Conservation (phyloP, 2,113 vertebrate species). For the Pelodiscus sinensis region DNA sequence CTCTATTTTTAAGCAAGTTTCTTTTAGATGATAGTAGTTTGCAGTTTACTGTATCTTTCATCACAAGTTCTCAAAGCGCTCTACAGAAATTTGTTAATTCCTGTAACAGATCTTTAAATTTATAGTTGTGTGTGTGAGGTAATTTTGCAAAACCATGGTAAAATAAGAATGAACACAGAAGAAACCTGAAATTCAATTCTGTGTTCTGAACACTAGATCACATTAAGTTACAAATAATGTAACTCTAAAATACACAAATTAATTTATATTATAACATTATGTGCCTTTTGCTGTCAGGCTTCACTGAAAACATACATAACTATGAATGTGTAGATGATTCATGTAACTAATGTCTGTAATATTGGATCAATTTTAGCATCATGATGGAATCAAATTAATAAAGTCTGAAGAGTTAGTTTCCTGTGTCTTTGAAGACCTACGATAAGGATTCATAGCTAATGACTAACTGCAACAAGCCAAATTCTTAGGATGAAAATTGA, state of each 20-base stretch:
- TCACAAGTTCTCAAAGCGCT: neutral
- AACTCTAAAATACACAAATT: neutral
- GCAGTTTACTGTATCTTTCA: neutral
- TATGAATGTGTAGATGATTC: neutral
- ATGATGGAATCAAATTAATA: constrained; percentile 38
- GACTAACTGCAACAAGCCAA: constrained; percentile 36
- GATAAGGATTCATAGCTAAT: constrained; percentile 33
- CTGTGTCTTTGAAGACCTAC: constrained; percentile 48
- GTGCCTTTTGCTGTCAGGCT: neutral
- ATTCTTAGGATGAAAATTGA: constrained; percentile 33
- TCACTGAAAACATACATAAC: neutral
- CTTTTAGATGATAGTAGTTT: neutral
- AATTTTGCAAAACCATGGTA: neutral
- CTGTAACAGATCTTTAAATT: neutral
- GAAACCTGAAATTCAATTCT: neutral
- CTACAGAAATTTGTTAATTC: neutral
- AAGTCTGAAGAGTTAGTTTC: constrained; percentile 38
- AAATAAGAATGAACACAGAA: neutral
- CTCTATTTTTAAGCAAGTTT: neutral
- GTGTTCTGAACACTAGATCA: neutral
- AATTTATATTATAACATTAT: neutral
- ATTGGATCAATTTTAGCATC: constrained; percentile 23
- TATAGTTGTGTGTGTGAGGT: neutral
- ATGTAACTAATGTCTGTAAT: neutral
- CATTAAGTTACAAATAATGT: neutral